Percentiles rank a stretch among this genome's conserved stretches.
Conservation (phyloP, 2,797 vertebrate species). For the Moxostoma hubbsi region DNA sequence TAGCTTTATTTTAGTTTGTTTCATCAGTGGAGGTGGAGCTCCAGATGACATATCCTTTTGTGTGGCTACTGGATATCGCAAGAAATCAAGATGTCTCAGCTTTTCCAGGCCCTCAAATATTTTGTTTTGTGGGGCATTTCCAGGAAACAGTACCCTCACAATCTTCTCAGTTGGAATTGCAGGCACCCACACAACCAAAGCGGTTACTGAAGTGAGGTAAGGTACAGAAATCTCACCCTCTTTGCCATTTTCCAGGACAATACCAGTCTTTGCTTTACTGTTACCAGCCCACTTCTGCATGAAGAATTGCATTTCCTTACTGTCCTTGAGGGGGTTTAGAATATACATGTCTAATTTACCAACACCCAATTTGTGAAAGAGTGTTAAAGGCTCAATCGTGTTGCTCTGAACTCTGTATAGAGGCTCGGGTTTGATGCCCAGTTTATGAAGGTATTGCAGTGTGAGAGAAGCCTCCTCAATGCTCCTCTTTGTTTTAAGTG, state of each 20-base stretch:
- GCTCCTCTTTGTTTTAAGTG: constrained; percentile 94
- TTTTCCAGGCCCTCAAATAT: constrained; percentile 98
- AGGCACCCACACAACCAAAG: constrained; percentile 97
- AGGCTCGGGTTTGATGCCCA: constrained; percentile 93
- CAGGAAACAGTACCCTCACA: constrained; percentile 95
- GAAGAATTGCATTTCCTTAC: constrained; percentile 99
- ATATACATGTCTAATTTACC: constrained; percentile 98
- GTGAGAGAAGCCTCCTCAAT: constrained; percentile 96
- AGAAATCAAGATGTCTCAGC: constrained; percentile 93
- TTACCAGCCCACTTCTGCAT: constrained; percentile 99
- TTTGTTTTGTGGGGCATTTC: constrained; percentile 98
- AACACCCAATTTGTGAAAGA: constrained; percentile 98
- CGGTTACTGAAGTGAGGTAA: constrained; percentile 96
- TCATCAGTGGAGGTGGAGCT: constrained; percentile 83
- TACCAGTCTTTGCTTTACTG: constrained; percentile 98
- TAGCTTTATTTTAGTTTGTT: constrained; percentile 94
- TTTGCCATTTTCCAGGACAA: constrained; percentile 91
- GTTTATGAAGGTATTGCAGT: constrained; percentile 91
- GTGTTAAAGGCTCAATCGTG: constrained; percentile 93
- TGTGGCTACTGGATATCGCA: constrained; percentile 94
- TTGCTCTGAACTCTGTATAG: constrained; percentile 92
- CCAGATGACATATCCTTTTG: constrained; percentile 92
- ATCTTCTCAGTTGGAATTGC: constrained; percentile 95
- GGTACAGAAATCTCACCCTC: constrained; percentile 98
- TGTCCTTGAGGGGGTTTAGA: constrained; percentile 96